Base-by-base conservation (phyloP, 37 sponge, comb jelly and placozoan species). In the Theonella swinhoei region DNA sequence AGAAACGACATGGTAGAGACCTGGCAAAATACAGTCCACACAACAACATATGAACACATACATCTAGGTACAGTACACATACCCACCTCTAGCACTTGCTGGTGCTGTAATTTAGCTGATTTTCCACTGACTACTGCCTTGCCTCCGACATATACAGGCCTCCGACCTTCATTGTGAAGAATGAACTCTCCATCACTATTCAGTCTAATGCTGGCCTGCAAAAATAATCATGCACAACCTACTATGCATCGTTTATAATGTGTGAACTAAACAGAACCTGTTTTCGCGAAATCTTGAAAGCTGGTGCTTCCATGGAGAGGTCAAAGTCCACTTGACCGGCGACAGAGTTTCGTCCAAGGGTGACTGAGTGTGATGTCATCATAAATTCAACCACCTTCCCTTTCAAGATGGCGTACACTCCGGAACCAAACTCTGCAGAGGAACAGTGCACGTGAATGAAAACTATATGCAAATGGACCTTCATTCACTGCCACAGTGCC, bases 221-320 rank as follows among this genome's bases (percentile, higher is more conserved):
- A 42, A 0, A 30, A 80, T 34, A 35, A 78, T 28, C 11, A 24
- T 24, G 24, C 25, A 17, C 14, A 78, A 11, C n/a, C 54, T 38
- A 36, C 17, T 24, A n/a, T 24, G 4, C 61, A 32, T 39, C n/a
- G n/a, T n/a, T n/a, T n/a, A n/a, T n/a, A n/a, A n/a, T n/a, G n/a
- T n/a, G n/a, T n/a, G n/a, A n/a, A n/a, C n/a, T n/a, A n/a, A n/a
- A n/a, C n/a, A 33, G 25, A 29, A 90, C 97, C 83, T 97, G 98
- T 82, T 77, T 86, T 29, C 98, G 39, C 29, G 98, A 97, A 3
- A 97, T 82, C 64, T 95, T 95, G 77, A 54, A 76, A 20, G 94
- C 91, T 28, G 96, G 91, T 20, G 88, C 95, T 38, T 97, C 98
- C 28, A 86, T 81, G 23, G 91, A 92, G 58, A 97, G 87, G 79